Base-by-base conservation (phyloP, 2,888 invertebrate species). In the Diaprepes abbreviatus region DNA sequence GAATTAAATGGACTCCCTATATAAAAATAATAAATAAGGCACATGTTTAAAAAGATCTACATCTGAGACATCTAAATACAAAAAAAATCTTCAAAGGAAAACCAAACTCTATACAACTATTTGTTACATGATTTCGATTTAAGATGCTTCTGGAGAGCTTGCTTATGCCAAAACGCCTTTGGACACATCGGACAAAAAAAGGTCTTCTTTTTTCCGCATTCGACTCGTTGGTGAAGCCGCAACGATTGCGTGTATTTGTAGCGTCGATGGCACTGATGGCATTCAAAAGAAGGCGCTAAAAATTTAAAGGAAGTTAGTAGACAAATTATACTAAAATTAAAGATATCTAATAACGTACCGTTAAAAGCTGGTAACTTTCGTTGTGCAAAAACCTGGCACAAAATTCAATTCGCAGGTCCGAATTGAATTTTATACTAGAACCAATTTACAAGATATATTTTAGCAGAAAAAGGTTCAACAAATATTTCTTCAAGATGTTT, bases 201-300 rank as follows among this genome's bases (percentile, higher is more conserved):
- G 7, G 65, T 45, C 35, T 62, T 64, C 16, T 71, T 58, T 64
- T 73, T 72, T 6, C 80, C 75, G 3, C 85, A 84, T 65, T 86
- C 85, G 73, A 83, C 83, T 45, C 84, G 80, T 33, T 79, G 72
- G 72, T 86, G 86, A 60, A 80, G 78, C 24, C 79, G 78, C 33
- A 86, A 75, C 2, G 84, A 83, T 31, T 66, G 80, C 3, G 58
- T 54, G 1, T 81, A 81, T 74, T 84, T 85, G 73, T 85, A 86
- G 1, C 78, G 74, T 74, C 84, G 85, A 1, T 82, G 80, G 74
- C 86, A 86, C 38, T 70, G 45, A n/a, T 38, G 50, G 68, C 77
- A 77, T 19, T 54, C 21, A 31, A 21, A 50, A 3, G 24, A 36
- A 4, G 16, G 14, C 6, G n/a, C 62, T 62, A 50, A 52, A 62